phyloP scores from a whole-genome alignment of 2,888 invertebrate species.

The Geophilus truncorum region DNA sequence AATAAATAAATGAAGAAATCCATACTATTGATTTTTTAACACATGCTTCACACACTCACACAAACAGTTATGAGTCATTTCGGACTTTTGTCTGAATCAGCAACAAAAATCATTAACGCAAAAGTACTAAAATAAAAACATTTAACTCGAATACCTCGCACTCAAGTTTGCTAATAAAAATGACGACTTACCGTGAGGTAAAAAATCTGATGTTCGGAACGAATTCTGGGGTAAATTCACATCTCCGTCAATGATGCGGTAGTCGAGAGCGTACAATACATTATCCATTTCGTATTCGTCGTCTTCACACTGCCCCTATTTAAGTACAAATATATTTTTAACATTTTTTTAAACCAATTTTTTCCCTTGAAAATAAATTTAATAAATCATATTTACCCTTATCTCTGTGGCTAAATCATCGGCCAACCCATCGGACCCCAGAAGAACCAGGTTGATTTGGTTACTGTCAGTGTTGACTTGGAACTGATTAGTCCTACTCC shows the following conservation, averaged over 20 bases:
- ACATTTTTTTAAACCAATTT: constrained; percentile 40
- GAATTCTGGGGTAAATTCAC: constrained; percentile 72
- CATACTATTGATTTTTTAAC: too few relatives aligned
- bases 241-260: constrained; percentile 80
- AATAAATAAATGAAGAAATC: too few relatives aligned
- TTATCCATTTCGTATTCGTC: constrained; percentile 78
- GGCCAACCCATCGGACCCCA: constrained; percentile 80
- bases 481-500: constrained; percentile 62
- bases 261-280: constrained; percentile 74
- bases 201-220: constrained; percentile 76
- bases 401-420: constrained; percentile 82
- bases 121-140: too few relatives aligned
- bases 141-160: too few relatives aligned
- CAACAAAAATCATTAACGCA: not conserved
- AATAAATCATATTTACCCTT: too few relatives aligned
- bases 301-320: constrained; percentile 72
- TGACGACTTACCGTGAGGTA: constrained; percentile 69
- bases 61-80: not conserved
- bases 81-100: not conserved
- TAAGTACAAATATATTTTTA: too few relatives aligned
- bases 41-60: not conserved
- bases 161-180: not conserved
- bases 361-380: too few relatives aligned
- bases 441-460: constrained; percentile 77
- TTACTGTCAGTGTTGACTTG: constrained; percentile 62